phyloP scores from a whole-genome alignment of 2,797 vertebrate species.

The Thalassophryne amazonica region DNA sequence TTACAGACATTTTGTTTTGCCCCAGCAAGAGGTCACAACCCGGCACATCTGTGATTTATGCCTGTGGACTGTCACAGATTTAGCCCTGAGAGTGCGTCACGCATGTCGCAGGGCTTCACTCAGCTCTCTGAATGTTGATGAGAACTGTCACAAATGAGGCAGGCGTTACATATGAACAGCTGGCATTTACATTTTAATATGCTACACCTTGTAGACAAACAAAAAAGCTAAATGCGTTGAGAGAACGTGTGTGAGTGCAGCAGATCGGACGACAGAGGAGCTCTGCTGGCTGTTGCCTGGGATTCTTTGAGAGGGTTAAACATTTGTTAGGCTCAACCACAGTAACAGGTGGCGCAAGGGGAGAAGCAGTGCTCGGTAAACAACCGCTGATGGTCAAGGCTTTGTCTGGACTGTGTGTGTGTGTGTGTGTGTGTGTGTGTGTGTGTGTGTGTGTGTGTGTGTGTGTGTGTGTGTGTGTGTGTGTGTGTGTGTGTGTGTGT shows the following conservation, averaged over 20 bases:
- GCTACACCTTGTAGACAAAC: slow-evolving; percentile 3
- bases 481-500: not conserved
- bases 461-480: slow-evolving; percentile 20
- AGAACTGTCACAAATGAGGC: slow-evolving; percentile 23
- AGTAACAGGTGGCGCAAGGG: slow-evolving; percentile 75
- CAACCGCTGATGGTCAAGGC: slow-evolving; percentile 58
- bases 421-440: slow-evolving; percentile 29
- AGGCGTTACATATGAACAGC: slow-evolving; percentile 19
- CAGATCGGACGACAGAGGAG: slow-evolving; percentile 13
- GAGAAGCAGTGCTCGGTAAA: slow-evolving; percentile 70
- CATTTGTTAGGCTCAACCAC: slow-evolving; percentile 63
- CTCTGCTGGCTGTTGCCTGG: slow-evolving; percentile 56
- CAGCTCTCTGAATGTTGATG: slow-evolving; percentile 38
- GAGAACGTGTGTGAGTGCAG: not conserved
- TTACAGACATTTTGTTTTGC: slow-evolving; percentile 55
- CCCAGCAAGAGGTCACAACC: slow-evolving; percentile 62
- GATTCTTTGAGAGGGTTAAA: slow-evolving; percentile 69
- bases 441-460: slow-evolving; percentile 19
- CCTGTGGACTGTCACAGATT: slow-evolving; percentile 60
- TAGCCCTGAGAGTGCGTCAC: slow-evolving; percentile 66
- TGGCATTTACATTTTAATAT: not conserved
- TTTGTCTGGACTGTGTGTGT: slow-evolving; percentile 59
- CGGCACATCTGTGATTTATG: slow-evolving; percentile 62
- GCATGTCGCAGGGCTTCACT: slow-evolving; percentile 36
- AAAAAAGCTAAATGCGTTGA: slow-evolving; percentile 5